Evolutionary conservation across 2,888 invertebrate species (phyloP), one percentile per base, ranked within the genome.

Genomic region (Monopis laevigella): DNA sequence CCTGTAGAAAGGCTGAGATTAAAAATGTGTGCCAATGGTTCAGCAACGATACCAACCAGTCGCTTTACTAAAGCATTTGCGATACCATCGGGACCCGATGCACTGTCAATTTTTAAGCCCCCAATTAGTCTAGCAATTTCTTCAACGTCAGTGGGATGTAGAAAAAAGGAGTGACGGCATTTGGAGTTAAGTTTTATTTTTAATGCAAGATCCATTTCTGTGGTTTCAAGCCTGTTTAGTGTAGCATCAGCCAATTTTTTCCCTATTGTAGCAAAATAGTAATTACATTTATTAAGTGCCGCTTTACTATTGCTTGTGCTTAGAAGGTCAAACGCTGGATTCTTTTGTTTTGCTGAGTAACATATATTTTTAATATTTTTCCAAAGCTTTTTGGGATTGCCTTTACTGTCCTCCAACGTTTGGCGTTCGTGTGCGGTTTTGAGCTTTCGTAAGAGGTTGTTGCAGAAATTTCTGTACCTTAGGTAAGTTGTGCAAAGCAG

Each of bases 1-100:
- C 51, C 49, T 2, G 34, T 26, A 4, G 34, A 7, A 0, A 51
- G 16, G 11, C 48, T 47, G 6, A 39, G 27, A 14, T 51, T 49
- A 14, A 41, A 46, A 6, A 48, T 45, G 11, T 45, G 34, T 2
- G 45, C 47, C 1, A 47, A 19, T 0, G 47, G 45, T 2, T 13
- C 13, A 5, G 35, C 6, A n/a, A 48, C 40, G 2, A 10, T 8
- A 1, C 30, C 8, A 8, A 26, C 41, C 7, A 46, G 34, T 14
- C 35, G 11, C 40, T 47, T 50, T 16, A 50, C 10, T 6, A 50
- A 13, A 1, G 8, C 10, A 8, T 43, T 45, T 7, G 41, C 41
- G 1, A 47, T 10, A 13, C 40, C 38, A 28, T 48, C 48, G 1
- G 42, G 24, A 21, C 47, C 48, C 2, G 46, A 42, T 1, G 48